Base-by-base conservation (phyloP, 2,797 vertebrate species). In the Coregonus sp. region DNA sequence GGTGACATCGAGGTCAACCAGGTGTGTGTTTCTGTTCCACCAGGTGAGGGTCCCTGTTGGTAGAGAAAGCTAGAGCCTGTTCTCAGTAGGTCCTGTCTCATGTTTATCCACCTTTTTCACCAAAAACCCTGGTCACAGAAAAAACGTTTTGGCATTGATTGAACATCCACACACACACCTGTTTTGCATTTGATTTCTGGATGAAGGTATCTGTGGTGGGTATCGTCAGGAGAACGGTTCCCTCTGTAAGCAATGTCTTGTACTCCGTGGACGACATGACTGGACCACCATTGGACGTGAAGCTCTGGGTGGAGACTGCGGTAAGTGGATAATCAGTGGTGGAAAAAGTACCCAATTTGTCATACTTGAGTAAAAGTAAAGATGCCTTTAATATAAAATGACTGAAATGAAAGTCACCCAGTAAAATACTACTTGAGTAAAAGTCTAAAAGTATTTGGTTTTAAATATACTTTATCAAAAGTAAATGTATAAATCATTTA, bases 261-360 rank as follows among this genome's bases (percentile, higher is more conserved):
- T 91, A 86, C 78, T 79, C 74, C 20, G 76, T 93, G 82, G 91
- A 93, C 9, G 92, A 93, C 86, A 92, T 90, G 92, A 93, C 91
- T 0, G 90, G 87, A 6, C 86, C 90, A 0, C 82, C 86, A 63
- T 6, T 93, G 0, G 74, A 65, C 7, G 88, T 91, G 71, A 86
- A 75, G 78, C 89, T 86, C 68, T 93, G 92, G 92, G 61, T 86
- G 4, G 76, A 86, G 80, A 0, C 72, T 2, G 82, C 91, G 88
- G 91, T 73, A 69, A 82, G 88, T 86, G 6, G 61, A 20, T 4
- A 59, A n/a, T 37, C 25, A 25, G 25, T 25, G 25, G 25, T 25
- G 25, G 25, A 25, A 25, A 25, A 25, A 25, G 25, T 25, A 25
- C 25, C 25, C 25, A 25, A 25, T 25, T 25, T 25, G 25, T 25